Percentiles rank a stretch among this genome's conserved stretches.
phyloP scores from a whole-genome alignment of 2,888 invertebrate genomes.

The Proisotoma minuta region DNA sequence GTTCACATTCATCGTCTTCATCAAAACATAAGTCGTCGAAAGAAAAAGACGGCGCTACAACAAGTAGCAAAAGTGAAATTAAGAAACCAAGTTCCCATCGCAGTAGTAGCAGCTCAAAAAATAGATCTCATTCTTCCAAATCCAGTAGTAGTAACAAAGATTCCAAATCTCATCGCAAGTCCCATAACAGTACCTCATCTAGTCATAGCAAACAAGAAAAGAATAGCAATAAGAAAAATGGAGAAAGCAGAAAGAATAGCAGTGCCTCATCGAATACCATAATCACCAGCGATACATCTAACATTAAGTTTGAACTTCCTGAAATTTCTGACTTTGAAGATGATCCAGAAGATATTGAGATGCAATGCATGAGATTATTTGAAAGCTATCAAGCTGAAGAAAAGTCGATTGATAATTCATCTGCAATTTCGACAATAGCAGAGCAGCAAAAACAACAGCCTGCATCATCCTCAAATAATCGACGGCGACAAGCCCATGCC shows the following conservation, averaged over 20 bases:
- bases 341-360: slow-evolving; percentile 61
- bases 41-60: neutral
- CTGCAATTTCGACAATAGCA: neutral
- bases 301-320: neutral
- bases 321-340: slow-evolving; percentile 55
- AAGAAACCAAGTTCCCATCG: neutral
- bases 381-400: slow-evolving; percentile 64
- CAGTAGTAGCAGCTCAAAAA: neutral
- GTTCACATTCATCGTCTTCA: slow-evolving; percentile 6
- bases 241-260: neutral
- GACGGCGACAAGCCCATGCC: slow-evolving; percentile 70
- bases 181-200: neutral
- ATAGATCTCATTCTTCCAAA: neutral
- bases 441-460: too few species aligned
- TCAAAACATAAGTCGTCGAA: slow-evolving; percentile 7
- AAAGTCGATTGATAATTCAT: slow-evolving; percentile 4
- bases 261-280: neutral
- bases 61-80: neutral
- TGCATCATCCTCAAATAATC: slow-evolving; percentile 51
- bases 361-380: slow-evolving; percentile 81
- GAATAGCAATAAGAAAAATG: neutral
- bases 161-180: neutral
- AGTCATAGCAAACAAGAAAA: slow-evolving; percentile 7
- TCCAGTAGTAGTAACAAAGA: neutral
- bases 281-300: slow-evolving; percentile 1